Base-by-base conservation (phyloP, 1,140 invertebrate genomes). In the Cyphomyrmex costatus region DNA sequence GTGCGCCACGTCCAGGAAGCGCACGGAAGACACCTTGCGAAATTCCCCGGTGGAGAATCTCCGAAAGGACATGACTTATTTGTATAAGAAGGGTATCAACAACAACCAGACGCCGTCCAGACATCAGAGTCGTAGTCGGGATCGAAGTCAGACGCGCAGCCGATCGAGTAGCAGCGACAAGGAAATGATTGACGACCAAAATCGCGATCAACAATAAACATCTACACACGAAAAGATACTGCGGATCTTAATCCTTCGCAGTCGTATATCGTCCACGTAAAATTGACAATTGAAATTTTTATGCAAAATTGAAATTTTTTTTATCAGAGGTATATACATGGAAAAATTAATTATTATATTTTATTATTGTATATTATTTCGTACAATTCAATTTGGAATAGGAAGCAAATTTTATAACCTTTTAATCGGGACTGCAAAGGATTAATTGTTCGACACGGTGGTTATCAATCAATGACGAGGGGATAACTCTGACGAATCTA, bases 131-230 rank as follows among this genome's bases (percentile, higher is more conserved):
- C 85, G 85, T 0, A 89, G 86, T 12, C 61, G 49, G 2, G 88
- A 87, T 24, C 80, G 68, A 10, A 92, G 91, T 14, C 65, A 60
- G 27, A 88, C 77, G 14, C 90, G 58, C 33, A 93, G 93, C 76
- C 87, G 77, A 90, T 93, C 93, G 24, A 83, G 33, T 1, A 91
- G 86, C 83, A 93, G 92, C 61, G 90, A 92, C 79, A 89, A 82
- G 10, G 92, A 92, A 10, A 78, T 68, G 10, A 68, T 71, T 46
- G 76, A 88, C 19, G 87, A 78, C 8, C 58, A 68, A 84, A 56
- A 63, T 21, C 66, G 71, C 56, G 87, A 88, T 61, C 66, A 63
- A 63, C 46, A 42, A 46, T 78, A 60, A 77, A 71, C 49, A 27
- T 61, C 80, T 46, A 8, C 12, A n/a, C 21, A n/a, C 58, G 27